Conservation (phyloP, 2,888 invertebrate genomes). For the Drosophila lutescens region DNA sequence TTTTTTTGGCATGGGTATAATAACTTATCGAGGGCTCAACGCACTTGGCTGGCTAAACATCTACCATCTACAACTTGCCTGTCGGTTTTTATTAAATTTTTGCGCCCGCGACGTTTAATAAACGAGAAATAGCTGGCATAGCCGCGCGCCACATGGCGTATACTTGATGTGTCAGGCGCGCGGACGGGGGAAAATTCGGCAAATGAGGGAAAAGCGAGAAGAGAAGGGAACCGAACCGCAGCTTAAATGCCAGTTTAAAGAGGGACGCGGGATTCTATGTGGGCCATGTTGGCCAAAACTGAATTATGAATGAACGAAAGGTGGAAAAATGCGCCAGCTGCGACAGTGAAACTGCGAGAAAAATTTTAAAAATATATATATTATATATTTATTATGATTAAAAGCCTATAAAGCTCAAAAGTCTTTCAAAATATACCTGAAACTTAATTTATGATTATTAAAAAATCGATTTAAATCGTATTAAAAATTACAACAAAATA, state of each 20-base stretch:
- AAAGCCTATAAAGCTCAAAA: no score
- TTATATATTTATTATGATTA: no score
- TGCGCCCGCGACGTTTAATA: slow-evolving; percentile 40
- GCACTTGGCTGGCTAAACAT: slow-evolving; percentile 8
- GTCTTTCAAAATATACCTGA: no score
- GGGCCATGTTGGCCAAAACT: slow-evolving; percentile 30
- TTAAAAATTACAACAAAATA: no score
- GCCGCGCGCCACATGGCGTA: slow-evolving; percentile 39
- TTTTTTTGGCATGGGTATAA: neutral
- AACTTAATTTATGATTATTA: no score
- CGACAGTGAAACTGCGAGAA: neutral
- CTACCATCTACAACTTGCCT: slow-evolving; percentile 20
- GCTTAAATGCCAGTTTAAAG: slow-evolving; percentile 46
- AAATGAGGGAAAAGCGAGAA: neutral
- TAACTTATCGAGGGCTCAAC: slow-evolving; percentile 26
- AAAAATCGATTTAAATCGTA: no score
- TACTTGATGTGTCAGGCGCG: slow-evolving; percentile 40
- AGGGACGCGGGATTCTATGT: slow-evolving; percentile 3
- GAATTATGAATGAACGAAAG: slow-evolving; percentile 50
- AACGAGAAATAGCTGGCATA: slow-evolving; percentile 45
- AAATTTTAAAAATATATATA: neutral
- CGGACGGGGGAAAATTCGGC: neutral
- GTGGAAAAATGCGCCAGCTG: slow-evolving; percentile 24
- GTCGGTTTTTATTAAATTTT: slow-evolving; percentile 38
- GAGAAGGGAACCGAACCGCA: slow-evolving; percentile 13